A percentile compares a stretch with the other conserved stretches of the same genome.
These are phyloP conservation scores for Tinamus major DNA, from an alignment of 2,797 vertebrate species.

Conservation along the genomic window DNA sequence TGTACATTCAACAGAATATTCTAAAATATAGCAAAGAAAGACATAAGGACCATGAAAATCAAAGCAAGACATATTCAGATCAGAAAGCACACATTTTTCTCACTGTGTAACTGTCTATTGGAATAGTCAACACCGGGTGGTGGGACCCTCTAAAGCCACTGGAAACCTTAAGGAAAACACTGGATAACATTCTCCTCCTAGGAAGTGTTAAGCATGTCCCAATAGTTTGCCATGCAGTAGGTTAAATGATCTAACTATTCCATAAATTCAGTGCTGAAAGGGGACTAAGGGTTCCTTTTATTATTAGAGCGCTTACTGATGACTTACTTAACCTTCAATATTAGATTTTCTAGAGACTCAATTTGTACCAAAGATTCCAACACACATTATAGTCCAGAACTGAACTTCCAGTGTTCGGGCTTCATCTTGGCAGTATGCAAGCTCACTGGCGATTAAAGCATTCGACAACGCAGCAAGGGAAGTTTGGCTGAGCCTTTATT, in stretches of 20 bases:
- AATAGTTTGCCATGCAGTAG: background rate
- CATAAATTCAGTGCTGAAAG: too few species aligned
- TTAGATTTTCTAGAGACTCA: background rate
- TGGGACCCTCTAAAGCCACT: background rate
- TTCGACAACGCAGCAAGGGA: background rate
- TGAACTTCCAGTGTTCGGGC: background rate
- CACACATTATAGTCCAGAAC: accelerated
- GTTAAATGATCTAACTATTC: background rate
- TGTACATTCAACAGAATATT: background rate
- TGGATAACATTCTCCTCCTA: background rate
- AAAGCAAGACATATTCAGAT: background rate
- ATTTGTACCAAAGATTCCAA: background rate
- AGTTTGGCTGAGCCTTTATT: background rate
- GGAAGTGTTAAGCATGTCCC: background rate
- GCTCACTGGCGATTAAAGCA: background rate
- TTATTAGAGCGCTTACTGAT: background rate
- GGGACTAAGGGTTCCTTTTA: background rate
- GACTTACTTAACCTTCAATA: background rate
- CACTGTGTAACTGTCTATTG: background rate
- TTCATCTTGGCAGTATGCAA: background rate
- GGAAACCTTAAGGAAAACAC: background rate
- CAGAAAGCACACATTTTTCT: background rate
- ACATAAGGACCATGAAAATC: background rate
- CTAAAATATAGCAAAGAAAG: background rate
- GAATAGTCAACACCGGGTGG: background rate